Evolutionary conservation across 2,797 vertebrate genomes (phyloP), one percentile per base, ranked within the genome.

Genomic region (Pelochelys cantorii): DNA sequence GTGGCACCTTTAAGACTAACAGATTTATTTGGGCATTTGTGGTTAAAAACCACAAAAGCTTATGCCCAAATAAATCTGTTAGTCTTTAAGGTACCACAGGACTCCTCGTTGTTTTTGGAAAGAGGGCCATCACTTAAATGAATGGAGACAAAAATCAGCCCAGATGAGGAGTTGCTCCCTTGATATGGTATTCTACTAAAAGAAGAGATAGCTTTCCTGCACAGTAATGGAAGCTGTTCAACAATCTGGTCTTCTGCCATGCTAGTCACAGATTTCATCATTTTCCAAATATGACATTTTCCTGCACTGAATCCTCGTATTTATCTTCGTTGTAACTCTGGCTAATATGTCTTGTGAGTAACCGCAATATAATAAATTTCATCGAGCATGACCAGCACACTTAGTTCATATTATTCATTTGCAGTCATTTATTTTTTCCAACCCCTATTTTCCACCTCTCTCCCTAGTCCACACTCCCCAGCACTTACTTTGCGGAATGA

Each of bases 401-500:
- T 98, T 97, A 96, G 96, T 95, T 97, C 97, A 91, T 98, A 97
- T 98, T 97, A 96, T 97, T 98, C 97, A 97, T 97, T 97, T 88
- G 65, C 81, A 97, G 95, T 96, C 54, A 93, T 96, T 97, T 95
- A 81, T 96, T 96, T 97, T 96, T 95, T 95, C 96, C 95, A 96
- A 95, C 95, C 95, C 91, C 95, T 90, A 90, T 90, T 90, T 85
- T 89, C 94, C 81, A 89, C 79, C 42, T 31, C 79, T 42, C 78
- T 83, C 83, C 93, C 79, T 0, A 1, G 79, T 88, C 75, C 87
- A 23, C 55, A 54, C 77, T 95, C 94, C 77, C 82, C 91, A 42
- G 87, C 0, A 0, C 88, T 94, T 92, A 12, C 81, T 95, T 93
- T 91, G 89, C 90, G 96, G 96, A 97, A 97, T 95, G 97, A 97